A percentile compares a stretch with the other conserved stretches of the same genome.
Conservation (phyloP, 2,888 invertebrate genomes). For the Boloria selene region DNA sequence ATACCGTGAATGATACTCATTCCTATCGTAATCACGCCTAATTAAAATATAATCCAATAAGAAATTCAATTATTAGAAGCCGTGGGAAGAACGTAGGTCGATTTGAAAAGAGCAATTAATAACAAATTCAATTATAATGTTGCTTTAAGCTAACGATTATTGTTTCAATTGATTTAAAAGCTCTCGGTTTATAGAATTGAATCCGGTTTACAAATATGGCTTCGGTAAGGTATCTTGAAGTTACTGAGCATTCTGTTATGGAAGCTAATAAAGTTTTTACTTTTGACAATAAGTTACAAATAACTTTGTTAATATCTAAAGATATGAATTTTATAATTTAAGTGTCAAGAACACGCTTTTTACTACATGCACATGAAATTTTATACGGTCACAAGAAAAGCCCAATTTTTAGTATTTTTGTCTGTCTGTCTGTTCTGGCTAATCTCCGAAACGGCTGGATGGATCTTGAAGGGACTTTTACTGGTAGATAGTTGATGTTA, state of each 20-base stretch:
- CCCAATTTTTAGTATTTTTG: too few relatives aligned
- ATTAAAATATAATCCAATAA: slow-evolving; percentile 75
- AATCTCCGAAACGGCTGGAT: too few relatives aligned
- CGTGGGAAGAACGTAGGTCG: slow-evolving; percentile 55
- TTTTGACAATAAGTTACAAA: neutral
- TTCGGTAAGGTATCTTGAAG: neutral
- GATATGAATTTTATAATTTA: too few relatives aligned
- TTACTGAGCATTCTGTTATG: slow-evolving; percentile 5
- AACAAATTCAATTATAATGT: slow-evolving; percentile 69
- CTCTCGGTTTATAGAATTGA: slow-evolving; percentile 19
- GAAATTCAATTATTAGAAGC: slow-evolving; percentile 55
- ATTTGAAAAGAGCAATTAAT: slow-evolving; percentile 64
- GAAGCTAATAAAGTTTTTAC: slow-evolving; percentile 2
- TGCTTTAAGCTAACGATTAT: slow-evolving; percentile 55
- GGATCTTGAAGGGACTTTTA: too few relatives aligned
- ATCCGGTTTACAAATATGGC: slow-evolving; percentile 11
- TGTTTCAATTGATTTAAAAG: slow-evolving; percentile 57
- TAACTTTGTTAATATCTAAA: neutral
- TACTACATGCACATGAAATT: too few relatives aligned
- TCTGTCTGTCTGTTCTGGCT: too few relatives aligned
- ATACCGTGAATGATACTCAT: slow-evolving; percentile 52
- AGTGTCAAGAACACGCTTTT: too few relatives aligned
- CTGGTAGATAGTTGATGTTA: too few relatives aligned
- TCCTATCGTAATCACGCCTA: slow-evolving; percentile 63
- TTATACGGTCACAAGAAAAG: too few relatives aligned